These are phyloP conservation scores for Falco rusticolus DNA, from an alignment of 2,797 vertebrate species.

Conservation along the genomic window DNA sequence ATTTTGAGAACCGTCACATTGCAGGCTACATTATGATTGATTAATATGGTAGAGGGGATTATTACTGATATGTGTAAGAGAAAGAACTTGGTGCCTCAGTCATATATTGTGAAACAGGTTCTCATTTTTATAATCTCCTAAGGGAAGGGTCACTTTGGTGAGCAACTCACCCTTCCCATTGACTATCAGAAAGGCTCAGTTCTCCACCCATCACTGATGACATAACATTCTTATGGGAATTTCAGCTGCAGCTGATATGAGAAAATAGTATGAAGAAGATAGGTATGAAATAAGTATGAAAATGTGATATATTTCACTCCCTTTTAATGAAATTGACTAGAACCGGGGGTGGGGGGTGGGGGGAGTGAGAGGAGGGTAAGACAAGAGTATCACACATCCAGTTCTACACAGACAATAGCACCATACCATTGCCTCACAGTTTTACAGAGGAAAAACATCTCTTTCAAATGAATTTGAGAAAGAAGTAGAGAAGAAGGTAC, in stretches of 20 bases:
- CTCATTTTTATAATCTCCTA: background rate
- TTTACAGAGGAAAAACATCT: background rate
- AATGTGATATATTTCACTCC: background rate
- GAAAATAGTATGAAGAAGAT: background rate
- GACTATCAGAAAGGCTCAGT: background rate
- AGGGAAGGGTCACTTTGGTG: background rate
- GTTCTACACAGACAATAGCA: background rate
- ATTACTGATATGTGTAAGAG: background rate
- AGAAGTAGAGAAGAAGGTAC: background rate
- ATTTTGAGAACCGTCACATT: background rate
- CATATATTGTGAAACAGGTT: background rate
- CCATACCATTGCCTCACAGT: background rate
- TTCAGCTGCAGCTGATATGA: background rate
- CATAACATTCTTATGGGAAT: background rate
- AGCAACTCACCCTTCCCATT: background rate
- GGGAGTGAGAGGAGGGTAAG: too few relatives aligned
- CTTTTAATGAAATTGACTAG: background rate
- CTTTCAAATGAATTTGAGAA: background rate
- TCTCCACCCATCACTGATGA: background rate
- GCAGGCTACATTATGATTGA: background rate
- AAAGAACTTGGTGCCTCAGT: background rate
- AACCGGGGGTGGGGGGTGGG: background rate
- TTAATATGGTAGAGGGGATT: background rate
- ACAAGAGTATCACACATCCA: background rate
- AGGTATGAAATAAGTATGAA: background rate